Conservation (phyloP, 2,888 invertebrate genomes). For the Andrena minutula region DNA sequence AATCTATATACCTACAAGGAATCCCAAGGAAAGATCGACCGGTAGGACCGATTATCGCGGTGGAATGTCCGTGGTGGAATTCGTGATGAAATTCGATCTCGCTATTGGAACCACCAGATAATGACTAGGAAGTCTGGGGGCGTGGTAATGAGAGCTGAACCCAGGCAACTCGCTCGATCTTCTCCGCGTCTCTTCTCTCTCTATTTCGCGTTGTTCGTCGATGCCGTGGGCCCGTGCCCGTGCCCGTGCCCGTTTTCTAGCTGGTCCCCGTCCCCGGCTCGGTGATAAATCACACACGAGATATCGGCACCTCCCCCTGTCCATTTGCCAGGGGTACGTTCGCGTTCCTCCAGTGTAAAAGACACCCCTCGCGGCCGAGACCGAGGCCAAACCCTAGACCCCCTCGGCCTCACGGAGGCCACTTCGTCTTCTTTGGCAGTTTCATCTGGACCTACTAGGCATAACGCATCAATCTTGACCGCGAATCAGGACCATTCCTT, state of each 20-base stretch:
- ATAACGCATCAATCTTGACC: constrained; percentile 69
- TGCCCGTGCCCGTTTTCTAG: constrained; percentile 58
- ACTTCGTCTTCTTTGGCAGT: constrained; percentile 69
- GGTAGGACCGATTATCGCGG: constrained; percentile 56
- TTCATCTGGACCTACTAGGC: constrained; percentile 52
- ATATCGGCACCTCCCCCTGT: constrained; percentile 82
- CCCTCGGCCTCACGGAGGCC: constrained; percentile 26
- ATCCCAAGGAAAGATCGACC: neutral
- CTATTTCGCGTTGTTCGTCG: constrained; percentile 49
- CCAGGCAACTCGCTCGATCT: constrained; percentile 47
- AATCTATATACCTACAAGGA: too few species aligned
- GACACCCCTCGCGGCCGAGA: constrained; percentile 39
- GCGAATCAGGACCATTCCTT: constrained; percentile 22
- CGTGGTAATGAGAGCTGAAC: constrained; percentile 81
- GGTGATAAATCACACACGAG: constrained; percentile 82
- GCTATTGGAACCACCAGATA: constrained; percentile 80
- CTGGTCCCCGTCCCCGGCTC: constrained; percentile 58
- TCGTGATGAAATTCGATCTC: constrained; percentile 76
- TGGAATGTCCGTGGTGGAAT: constrained; percentile 76
- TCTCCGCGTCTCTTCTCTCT: constrained; percentile 60
- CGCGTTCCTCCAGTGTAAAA: constrained; percentile 65
- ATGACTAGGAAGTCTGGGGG: constrained; percentile 81
- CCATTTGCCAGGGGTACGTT: constrained; percentile 71
- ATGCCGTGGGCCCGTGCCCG: constrained; percentile 36
- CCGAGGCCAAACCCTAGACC: neutral